Percentiles rank a stretch among this genome's conserved stretches.
Evolutionary conservation across 2,113 vertebrate genomes (phyloP).

Genomic region (Ahaetulla prasina): DNA sequence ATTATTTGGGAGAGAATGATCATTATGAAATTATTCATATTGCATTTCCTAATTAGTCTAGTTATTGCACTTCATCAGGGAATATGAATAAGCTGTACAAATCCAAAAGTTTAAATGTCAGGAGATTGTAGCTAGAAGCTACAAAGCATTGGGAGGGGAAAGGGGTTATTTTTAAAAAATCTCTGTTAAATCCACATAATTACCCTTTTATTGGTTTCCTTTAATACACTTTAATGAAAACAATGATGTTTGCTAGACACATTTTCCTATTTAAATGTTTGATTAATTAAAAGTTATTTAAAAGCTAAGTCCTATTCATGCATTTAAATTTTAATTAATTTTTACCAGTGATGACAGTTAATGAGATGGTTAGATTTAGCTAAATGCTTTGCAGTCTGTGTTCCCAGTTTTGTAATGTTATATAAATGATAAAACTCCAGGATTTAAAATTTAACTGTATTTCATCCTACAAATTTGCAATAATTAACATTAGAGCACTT

Average conservation of each 20-base stretch:
- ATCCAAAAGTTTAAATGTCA: slow-evolving; percentile 62
- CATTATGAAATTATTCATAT: slow-evolving; percentile 67
- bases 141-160: slow-evolving; percentile 45
- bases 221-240: slow-evolving; percentile 54
- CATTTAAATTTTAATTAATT: slow-evolving; percentile 74
- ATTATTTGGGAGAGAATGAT: slow-evolving; percentile 69
- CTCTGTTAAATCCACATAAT: slow-evolving; percentile 55
- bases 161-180: background rate
- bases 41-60: slow-evolving; percentile 69
- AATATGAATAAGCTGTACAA: slow-evolving; percentile 64
- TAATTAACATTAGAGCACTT: slow-evolving; percentile 75
- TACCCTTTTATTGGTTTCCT: slow-evolving; percentile 65
- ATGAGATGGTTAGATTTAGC: slow-evolving; percentile 73
- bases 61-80: slow-evolving; percentile 75
- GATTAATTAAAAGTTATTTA: slow-evolving; percentile 66
- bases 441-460: slow-evolving; percentile 71
- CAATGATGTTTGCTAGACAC: slow-evolving; percentile 68
- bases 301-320: slow-evolving; percentile 70
- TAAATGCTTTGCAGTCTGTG: slow-evolving; percentile 70
- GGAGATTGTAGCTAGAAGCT: slow-evolving; percentile 62
- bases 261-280: slow-evolving; percentile 74
- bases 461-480: slow-evolving; percentile 67
- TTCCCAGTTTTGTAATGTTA: slow-evolving; percentile 74
- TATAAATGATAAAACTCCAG: slow-evolving; percentile 71
- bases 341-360: slow-evolving; percentile 57